A percentile compares a stretch with the other conserved stretches of the same genome.
Evolutionary conservation across 1,140 invertebrate species (phyloP).

Genomic region (Charaxes varanes): DNA sequence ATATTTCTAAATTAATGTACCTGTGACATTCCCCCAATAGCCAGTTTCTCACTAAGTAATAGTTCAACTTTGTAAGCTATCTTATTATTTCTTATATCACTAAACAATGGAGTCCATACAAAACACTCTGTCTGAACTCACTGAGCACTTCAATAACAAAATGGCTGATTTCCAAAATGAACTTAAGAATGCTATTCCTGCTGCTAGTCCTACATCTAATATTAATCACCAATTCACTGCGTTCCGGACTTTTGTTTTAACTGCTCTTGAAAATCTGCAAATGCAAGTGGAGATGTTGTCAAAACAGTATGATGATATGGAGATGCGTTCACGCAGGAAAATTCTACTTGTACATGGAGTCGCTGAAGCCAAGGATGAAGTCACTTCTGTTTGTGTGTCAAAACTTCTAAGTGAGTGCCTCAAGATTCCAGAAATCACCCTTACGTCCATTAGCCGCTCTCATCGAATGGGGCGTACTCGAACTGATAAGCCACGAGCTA

Average conservation of each 20-base stretch:
- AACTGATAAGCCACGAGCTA: neutral
- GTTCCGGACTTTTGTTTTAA: constrained; percentile 3
- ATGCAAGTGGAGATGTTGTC: constrained; percentile 4
- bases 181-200: constrained; percentile 3
- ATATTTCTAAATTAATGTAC: too few relatives aligned
- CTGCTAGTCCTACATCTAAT: constrained; percentile 4
- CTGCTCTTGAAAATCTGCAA: constrained; percentile 5
- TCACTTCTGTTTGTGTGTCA: neutral
- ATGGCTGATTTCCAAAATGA: constrained; percentile 3
- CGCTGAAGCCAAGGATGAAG: constrained; percentile 3
- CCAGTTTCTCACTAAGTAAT: too few relatives aligned
- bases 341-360: constrained; percentile 8
- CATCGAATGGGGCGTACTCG: constrained; percentile 3
- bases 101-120: neutral
- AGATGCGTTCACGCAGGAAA: constrained; percentile 8
- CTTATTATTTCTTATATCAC: neutral
- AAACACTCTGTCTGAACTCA: neutral
- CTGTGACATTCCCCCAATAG: too few relatives aligned
- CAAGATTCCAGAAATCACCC: neutral
- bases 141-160: neutral
- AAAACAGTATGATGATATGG: constrained; percentile 1
- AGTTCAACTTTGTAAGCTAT: too few relatives aligned
- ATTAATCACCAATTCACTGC: constrained; percentile 1
- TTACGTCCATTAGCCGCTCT: neutral
- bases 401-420: neutral